Evolutionary conservation across 2,888 invertebrate genomes (phyloP).

Genomic region (Trypoxylon attenuatum): DNA sequence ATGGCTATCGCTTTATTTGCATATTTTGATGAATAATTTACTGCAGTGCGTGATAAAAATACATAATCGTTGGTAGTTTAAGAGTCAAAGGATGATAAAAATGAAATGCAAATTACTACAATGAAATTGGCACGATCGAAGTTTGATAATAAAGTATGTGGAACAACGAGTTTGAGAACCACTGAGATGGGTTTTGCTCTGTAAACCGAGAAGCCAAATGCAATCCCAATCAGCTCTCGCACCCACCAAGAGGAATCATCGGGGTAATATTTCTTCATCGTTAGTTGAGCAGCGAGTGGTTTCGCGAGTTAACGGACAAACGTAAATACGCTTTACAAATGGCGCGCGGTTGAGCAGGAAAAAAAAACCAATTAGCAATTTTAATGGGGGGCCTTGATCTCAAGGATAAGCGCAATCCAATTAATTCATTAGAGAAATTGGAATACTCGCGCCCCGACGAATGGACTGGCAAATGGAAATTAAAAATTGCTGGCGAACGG

Average conservation of each 20-base stretch:
- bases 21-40: no score
- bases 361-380: background rate
- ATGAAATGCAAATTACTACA: no score
- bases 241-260: constrained; percentile 14
- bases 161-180: constrained; percentile 33
- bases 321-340: constrained; percentile 10
- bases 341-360: background rate
- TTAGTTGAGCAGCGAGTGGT: constrained; percentile 31
- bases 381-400: background rate
- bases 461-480: no score
- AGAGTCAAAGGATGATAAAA: no score
- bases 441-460: no score
- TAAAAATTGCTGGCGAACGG: no score
- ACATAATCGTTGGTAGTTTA: no score
- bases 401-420: background rate
- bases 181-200: constrained; percentile 21
- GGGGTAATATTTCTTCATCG: constrained; percentile 33
- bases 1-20: no score
- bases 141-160: no score
- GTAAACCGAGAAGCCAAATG: constrained; percentile 46
- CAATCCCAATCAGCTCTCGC: constrained; percentile 46
- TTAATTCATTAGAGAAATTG: background rate
- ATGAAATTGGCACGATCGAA: no score
- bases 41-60: no score
- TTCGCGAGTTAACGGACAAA: constrained; percentile 32